Percentiles rank a stretch among this genome's conserved stretches.
Evolutionary conservation across 2,113 vertebrate genomes (phyloP).

Genomic region (Diadophis punctatus): DNA sequence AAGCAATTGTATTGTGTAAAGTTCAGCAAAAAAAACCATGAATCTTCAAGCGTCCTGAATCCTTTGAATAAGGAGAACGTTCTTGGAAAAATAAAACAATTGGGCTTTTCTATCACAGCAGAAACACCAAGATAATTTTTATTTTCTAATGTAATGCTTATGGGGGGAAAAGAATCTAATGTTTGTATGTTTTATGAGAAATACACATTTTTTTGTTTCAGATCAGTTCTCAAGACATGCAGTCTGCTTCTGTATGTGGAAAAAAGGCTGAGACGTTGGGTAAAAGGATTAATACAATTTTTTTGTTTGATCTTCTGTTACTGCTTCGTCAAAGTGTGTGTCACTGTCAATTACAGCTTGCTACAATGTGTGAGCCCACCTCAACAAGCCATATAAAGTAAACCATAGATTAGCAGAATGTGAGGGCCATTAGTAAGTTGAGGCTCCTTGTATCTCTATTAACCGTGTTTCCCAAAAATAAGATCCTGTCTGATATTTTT

Average conservation of each 20-base stretch:
- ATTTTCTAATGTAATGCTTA: background rate
- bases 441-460: too few relatives aligned
- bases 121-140: background rate
- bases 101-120: background rate
- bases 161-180: background rate
- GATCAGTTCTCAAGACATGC: background rate
- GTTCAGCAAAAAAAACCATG: background rate
- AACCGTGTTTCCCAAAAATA: too few relatives aligned
- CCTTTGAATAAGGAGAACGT: background rate
- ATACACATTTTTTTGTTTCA: slow-evolving; percentile 8
- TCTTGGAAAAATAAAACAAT: background rate
- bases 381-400: background rate
- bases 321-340: background rate
- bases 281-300: background rate
- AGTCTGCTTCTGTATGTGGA: background rate
- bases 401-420: background rate
- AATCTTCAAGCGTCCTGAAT: background rate
- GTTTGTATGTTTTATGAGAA: background rate
- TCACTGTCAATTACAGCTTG: background rate
- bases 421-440: background rate
- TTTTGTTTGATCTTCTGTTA: background rate
- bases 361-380: too few relatives aligned
- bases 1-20: background rate
- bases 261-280: background rate
- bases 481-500: too few relatives aligned